Percentiles rank a stretch among this genome's conserved stretches.
These are phyloP conservation scores for Menidia beryllina DNA, from an alignment of 2,113 vertebrate genomes.

Conservation along the genomic window DNA sequence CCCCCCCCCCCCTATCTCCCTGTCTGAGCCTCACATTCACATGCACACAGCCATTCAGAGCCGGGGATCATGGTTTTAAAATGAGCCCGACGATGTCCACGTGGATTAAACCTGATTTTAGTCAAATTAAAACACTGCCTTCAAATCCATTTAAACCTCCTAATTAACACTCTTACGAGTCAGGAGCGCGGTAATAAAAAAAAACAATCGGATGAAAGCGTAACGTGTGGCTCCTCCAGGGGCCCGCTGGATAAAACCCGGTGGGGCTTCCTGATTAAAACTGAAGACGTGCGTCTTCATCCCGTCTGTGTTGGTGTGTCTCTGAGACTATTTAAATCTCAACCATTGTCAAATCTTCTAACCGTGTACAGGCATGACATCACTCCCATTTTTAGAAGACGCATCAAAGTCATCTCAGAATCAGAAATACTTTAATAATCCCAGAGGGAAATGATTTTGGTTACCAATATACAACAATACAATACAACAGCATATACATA, in stretches of 20 bases:
- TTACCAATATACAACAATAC: too few relatives aligned
- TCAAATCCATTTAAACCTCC: slow-evolving; percentile 52
- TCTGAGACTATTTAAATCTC: too few relatives aligned
- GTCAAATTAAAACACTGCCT: slow-evolving; percentile 45
- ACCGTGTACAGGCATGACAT: too few relatives aligned
- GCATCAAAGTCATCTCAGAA: too few relatives aligned
- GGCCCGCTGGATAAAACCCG: not conserved
- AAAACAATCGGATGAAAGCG: slow-evolving; percentile 20
- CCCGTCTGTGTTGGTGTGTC: too few relatives aligned
- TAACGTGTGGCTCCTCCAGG: not conserved
- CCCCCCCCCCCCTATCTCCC: slow-evolving; percentile 25
- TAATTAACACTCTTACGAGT: slow-evolving; percentile 46
- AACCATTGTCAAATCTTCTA: too few relatives aligned
- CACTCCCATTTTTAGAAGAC: too few relatives aligned
- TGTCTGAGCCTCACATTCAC: slow-evolving; percentile 50
- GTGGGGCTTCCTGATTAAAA: not conserved
- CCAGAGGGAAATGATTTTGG: too few relatives aligned
- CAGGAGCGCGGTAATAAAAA: slow-evolving; percentile 25
- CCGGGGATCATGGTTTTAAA: slow-evolving; percentile 29
- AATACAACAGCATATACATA: too few relatives aligned
- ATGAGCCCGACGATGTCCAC: slow-evolving; percentile 24
- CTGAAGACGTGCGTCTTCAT: too few relatives aligned
- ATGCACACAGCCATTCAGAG: slow-evolving; percentile 35
- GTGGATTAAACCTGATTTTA: slow-evolving; percentile 33
- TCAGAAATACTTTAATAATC: too few relatives aligned